Percentiles rank a stretch among this genome's conserved stretches.
phyloP scores from a whole-genome alignment of 2,797 vertebrate genomes.

The Petrocephalus sullivani region DNA sequence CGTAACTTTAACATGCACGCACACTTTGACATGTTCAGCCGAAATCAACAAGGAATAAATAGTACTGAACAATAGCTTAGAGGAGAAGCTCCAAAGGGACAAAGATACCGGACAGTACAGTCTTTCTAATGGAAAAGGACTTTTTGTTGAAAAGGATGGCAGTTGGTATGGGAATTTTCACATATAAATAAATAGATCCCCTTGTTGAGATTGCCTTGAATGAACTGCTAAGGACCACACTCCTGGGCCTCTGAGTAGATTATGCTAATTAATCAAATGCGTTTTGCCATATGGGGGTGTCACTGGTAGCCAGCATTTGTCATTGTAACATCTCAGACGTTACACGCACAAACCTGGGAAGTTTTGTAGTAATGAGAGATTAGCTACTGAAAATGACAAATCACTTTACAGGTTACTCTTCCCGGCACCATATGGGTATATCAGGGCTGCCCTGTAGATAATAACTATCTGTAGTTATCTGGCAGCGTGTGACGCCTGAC shows the following conservation, averaged over 20 bases:
- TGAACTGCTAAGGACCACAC: background rate
- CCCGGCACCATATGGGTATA: background rate
- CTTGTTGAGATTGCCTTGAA: background rate
- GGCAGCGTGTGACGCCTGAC: background rate
- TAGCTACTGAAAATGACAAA: constrained; percentile 1
- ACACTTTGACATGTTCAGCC: background rate
- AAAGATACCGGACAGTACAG: background rate
- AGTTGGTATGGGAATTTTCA: background rate
- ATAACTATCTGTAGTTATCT: background rate
- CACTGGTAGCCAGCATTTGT: constrained; percentile 3
- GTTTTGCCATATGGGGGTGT: constrained; percentile 14
- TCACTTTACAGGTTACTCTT: constrained; percentile 1
- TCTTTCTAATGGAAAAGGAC: background rate
- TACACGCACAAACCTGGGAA: background rate
- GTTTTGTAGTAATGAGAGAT: constrained; percentile 12
- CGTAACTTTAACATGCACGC: background rate
- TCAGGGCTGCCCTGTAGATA: background rate
- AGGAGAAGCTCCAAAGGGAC: background rate
- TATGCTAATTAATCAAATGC: constrained; percentile 16
- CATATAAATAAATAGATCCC: background rate
- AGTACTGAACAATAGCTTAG: background rate
- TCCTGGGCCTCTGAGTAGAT: background rate
- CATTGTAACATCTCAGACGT: constrained; percentile 6
- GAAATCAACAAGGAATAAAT: background rate
- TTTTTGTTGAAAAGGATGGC: background rate